phyloP scores from a whole-genome alignment of 2,113 vertebrate genomes.

The Gnathonemus echidnorhynchus region DNA sequence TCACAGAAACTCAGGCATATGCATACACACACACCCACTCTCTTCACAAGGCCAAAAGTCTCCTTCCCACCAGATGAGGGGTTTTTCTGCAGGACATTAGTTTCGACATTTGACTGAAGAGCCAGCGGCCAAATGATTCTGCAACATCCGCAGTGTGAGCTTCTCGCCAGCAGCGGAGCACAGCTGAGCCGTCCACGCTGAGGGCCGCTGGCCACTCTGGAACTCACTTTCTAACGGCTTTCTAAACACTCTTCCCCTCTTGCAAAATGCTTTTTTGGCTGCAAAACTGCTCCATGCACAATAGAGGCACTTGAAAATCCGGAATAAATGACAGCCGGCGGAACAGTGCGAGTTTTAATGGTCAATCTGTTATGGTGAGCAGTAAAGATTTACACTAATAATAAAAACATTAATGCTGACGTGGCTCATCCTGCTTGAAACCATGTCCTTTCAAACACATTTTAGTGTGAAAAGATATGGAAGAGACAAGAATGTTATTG shows the following conservation, averaged over 20 bases:
- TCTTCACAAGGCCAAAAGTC: background rate
- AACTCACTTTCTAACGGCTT: background rate
- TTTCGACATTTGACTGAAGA: background rate
- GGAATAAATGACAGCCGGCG: background rate
- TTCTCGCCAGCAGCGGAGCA: background rate
- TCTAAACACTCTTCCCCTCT: background rate
- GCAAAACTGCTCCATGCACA: background rate
- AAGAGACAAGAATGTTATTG: background rate
- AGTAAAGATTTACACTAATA: conserved; percentile 2
- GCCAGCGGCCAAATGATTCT: background rate
- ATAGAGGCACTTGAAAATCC: background rate
- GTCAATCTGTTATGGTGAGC: background rate
- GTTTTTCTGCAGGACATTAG: background rate
- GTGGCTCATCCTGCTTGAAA: background rate
- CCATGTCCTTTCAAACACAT: background rate
- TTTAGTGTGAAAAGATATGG: background rate
- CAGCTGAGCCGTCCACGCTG: background rate
- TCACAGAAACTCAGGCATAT: background rate
- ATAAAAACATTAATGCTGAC: background rate
- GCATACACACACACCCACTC: background rate
- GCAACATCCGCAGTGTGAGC: background rate
- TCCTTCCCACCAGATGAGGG: background rate
- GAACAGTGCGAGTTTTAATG: background rate
- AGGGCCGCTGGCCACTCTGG: background rate
- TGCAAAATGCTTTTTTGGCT: conserved; percentile 2